phyloP scores from a whole-genome alignment of 2,113 vertebrate genomes.

The Alligator sinensis region DNA sequence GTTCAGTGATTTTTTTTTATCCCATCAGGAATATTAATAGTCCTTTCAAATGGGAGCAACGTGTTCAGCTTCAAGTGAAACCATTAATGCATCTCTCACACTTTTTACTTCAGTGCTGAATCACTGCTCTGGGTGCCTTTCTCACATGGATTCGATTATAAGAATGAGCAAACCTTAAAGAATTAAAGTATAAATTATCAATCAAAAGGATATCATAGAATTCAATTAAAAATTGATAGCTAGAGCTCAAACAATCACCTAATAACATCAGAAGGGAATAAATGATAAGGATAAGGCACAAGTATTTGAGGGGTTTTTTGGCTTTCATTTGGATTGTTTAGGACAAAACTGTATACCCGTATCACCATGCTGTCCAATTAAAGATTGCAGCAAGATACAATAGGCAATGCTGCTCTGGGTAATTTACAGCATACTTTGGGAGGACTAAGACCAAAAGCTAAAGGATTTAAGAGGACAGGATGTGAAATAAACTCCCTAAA shows the following conservation, averaged over 20 bases:
- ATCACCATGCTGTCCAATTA: neutral
- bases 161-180: neutral
- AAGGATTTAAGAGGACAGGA: neutral
- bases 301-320: neutral
- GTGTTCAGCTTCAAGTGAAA: neutral
- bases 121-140: neutral
- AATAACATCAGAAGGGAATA: neutral
- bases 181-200: neutral
- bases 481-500: neutral
- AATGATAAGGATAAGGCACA: neutral
- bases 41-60: neutral
- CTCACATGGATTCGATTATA: neutral
- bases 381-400: neutral
- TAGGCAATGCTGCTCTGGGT: neutral
- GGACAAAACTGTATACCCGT: neutral
- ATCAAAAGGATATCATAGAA: neutral
- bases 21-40: neutral
- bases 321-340: neutral
- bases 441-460: neutral
- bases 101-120: slow-evolving; percentile 8
- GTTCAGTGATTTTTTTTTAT: slow-evolving; percentile 27
- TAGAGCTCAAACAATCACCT: neutral
- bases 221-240: neutral
- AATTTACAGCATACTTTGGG: neutral
- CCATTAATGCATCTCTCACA: neutral